These are phyloP conservation scores for Melanotus villosus DNA, from an alignment of 2,888 invertebrate genomes.

Conservation along the genomic window DNA sequence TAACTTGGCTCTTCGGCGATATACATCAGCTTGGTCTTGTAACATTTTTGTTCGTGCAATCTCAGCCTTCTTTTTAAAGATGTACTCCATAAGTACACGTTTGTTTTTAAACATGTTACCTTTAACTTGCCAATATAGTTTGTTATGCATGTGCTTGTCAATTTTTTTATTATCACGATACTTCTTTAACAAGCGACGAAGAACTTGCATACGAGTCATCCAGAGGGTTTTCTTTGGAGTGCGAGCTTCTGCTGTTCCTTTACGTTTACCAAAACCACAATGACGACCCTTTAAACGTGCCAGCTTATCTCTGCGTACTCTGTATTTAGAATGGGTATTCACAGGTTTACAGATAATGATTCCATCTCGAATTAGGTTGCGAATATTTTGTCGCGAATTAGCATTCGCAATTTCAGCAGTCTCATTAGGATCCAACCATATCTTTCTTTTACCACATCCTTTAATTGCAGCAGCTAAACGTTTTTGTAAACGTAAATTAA, in stretches of 20 bases:
- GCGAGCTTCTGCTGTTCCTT: constrained; percentile 98
- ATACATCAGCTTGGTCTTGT: constrained; percentile 96
- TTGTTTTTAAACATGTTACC: constrained; percentile 98
- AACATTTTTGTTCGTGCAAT: constrained; percentile 95
- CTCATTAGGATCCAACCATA: constrained; percentile 99
- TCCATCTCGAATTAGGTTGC: constrained; percentile 98
- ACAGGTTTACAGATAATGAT: constrained; percentile 98
- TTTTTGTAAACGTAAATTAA: constrained; percentile 82
- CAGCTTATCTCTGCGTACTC: constrained; percentile 94
- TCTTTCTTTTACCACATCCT: constrained; percentile 97
- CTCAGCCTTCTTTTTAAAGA: constrained; percentile 99
- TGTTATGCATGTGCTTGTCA: constrained; percentile 96
- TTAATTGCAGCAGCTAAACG: constrained; percentile 97
- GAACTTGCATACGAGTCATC: constrained; percentile 94
- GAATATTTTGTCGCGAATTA: constrained; percentile 97
- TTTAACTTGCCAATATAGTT: constrained; percentile 93
- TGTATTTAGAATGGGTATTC: constrained; percentile 95
- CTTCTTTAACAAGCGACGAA: constrained; percentile 92
- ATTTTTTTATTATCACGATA: constrained; percentile 97
- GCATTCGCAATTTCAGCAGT: constrained; percentile 98
- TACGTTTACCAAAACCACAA: constrained; percentile 97
- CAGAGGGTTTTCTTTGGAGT: constrained; percentile 77
- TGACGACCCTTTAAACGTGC: constrained; percentile 97
- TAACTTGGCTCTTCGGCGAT: constrained; percentile 93
- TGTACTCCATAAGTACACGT: constrained; percentile 98